phyloP scores from a whole-genome alignment of 2,888 invertebrate genomes.

The Teinopalpus imperialis region DNA sequence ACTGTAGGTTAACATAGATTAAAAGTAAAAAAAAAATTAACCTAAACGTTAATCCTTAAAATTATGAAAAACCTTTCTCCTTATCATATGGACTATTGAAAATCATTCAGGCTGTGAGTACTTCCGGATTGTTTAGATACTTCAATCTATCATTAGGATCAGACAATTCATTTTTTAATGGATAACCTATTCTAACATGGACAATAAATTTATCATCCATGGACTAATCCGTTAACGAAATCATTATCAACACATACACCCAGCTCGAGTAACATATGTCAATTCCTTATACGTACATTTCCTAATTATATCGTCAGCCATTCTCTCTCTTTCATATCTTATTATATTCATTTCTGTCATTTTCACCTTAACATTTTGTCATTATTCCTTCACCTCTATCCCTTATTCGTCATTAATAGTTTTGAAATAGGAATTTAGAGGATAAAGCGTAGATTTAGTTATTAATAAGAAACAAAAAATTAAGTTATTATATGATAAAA shows the following conservation, averaged over 20 bases:
- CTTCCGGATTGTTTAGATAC: constrained; percentile 67
- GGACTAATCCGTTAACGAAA: constrained; percentile 28
- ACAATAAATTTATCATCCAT: constrained; percentile 51
- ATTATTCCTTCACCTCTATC: constrained; percentile 42
- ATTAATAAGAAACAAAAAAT: constrained; percentile 53
- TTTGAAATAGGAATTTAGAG: constrained; percentile 62
- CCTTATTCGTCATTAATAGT: constrained; percentile 65
- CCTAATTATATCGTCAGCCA: constrained; percentile 8
- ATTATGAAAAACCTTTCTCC: constrained; percentile 59
- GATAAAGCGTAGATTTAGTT: constrained; percentile 64
- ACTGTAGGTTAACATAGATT: constrained; percentile 78
- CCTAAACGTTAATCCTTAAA: constrained; percentile 55
- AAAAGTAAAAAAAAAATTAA: constrained; percentile 64
- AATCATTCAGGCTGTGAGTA: constrained; percentile 81
- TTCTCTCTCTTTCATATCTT: constrained; percentile 23
- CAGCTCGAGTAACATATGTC: constrained; percentile 43
- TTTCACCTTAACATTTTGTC: constrained; percentile 37
- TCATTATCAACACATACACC: constrained; percentile 20
- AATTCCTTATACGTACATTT: constrained; percentile 53
- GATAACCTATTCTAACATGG: constrained; percentile 47
- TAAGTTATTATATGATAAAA: constrained; percentile 76
- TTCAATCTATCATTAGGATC: constrained; percentile 45
- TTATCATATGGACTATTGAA: constrained; percentile 72
- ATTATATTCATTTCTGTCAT: constrained; percentile 37
- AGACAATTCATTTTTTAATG: constrained; percentile 34